These are phyloP conservation scores for Labia minor DNA, from an alignment of 2,888 invertebrate genomes.

Conservation along the genomic window DNA sequence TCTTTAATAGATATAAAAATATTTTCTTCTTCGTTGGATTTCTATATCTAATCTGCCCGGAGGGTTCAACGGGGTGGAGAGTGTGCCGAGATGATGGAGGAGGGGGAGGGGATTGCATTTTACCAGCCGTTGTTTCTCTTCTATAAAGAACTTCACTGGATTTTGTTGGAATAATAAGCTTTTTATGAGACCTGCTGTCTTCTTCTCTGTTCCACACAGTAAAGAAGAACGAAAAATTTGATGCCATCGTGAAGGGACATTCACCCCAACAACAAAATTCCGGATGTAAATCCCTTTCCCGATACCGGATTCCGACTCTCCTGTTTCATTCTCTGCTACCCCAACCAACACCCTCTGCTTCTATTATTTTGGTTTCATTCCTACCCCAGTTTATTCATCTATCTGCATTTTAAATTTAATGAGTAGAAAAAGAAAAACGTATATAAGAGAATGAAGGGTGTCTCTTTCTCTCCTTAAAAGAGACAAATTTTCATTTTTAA, in stretches of 20 bases:
- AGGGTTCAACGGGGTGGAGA: background rate
- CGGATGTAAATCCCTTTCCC: conserved; percentile 13
- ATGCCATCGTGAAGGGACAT: background rate
- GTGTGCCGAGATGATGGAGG: background rate
- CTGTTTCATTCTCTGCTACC: background rate
- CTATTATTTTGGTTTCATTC: conserved; percentile 13
- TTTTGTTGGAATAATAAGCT: conserved; percentile 9
- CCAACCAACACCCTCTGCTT: background rate
- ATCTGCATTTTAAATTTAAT: conserved; percentile 13
- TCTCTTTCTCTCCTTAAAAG: too few relatives aligned
- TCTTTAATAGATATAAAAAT: conserved; percentile 5
- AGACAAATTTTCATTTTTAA: too few relatives aligned
- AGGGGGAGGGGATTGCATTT: too few relatives aligned
- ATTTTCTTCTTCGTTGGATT: background rate
- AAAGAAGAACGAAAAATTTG: background rate
- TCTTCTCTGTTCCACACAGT: background rate
- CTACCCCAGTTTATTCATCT: background rate
- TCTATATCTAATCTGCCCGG: background rate
- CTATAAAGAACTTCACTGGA: background rate
- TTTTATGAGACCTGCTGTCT: background rate
- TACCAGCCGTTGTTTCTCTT: background rate
- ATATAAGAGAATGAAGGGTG: too few relatives aligned
- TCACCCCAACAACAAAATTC: background rate
- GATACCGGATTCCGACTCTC: background rate
- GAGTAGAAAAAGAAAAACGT: background rate